Conservation (phyloP, 2,113 vertebrate genomes). For the Perccottus glenii region DNA sequence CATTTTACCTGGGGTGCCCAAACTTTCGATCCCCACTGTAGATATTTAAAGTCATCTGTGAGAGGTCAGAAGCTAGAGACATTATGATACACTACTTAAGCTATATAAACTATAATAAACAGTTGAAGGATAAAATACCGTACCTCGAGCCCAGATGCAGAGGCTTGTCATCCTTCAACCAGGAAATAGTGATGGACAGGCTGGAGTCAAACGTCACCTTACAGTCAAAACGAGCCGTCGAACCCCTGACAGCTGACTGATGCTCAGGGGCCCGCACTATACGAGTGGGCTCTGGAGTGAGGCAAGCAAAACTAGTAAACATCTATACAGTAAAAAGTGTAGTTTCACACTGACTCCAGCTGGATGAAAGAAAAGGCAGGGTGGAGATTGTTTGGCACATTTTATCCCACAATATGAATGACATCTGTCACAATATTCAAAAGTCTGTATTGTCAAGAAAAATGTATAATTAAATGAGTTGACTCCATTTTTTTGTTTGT, state of each 20-base stretch:
- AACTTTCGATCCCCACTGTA: too few relatives aligned
- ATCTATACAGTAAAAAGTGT: neutral
- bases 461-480: too few relatives aligned
- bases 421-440: too few relatives aligned
- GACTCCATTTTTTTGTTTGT: neutral
- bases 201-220: conserved; percentile 86
- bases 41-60: too few relatives aligned
- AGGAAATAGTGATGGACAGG: conserved; percentile 81
- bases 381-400: conserved; percentile 34
- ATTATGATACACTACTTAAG: too few relatives aligned
- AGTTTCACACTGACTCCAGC: too few relatives aligned
- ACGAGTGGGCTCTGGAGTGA: conserved; percentile 86
- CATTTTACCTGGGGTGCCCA: too few relatives aligned
- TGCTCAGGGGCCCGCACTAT: conserved; percentile 87
- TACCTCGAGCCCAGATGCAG: conserved; percentile 86
- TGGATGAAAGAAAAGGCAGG: neutral
- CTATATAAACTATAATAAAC: too few relatives aligned
- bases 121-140: neutral
- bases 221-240: conserved; percentile 84
- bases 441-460: neutral
- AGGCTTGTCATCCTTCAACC: conserved; percentile 88
- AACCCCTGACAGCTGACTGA: conserved; percentile 81
- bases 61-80: too few relatives aligned
- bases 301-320: conserved; percentile 1
- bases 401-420: too few relatives aligned